Conservation (phyloP, 2,888 invertebrate species). For the Ornithoptera priamus region DNA sequence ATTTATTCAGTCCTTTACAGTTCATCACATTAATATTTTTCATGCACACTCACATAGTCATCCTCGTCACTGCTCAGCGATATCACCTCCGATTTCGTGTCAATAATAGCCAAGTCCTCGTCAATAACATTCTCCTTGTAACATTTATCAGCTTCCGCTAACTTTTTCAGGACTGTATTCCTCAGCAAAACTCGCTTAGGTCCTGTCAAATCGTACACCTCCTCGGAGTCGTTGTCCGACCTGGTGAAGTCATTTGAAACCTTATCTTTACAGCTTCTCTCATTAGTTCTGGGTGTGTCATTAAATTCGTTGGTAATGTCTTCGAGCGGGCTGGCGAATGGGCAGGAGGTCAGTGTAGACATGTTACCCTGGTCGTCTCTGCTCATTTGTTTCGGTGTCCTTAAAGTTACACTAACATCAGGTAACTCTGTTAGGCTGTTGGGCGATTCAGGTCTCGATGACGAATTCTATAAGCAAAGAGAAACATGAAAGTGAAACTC, state of each 20-base stretch:
- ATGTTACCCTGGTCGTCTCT: conserved; percentile 30
- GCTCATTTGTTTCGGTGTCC: conserved; percentile 35
- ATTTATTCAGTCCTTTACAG: no score
- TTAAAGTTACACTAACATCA: conserved; percentile 33
- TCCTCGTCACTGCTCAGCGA: conserved; percentile 74
- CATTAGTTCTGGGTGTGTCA: conserved; percentile 26
- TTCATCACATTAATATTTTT: no score
- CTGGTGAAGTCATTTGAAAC: neutral
- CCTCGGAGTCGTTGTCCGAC: conserved; percentile 25
- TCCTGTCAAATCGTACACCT: conserved; percentile 31
- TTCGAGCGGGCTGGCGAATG: conserved; percentile 57
- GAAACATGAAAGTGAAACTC: neutral
- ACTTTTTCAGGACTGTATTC: conserved; percentile 40
- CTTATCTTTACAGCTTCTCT: neutral
- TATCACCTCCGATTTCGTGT: conserved; percentile 61
- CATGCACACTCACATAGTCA: conserved; percentile 48
- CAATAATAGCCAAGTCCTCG: conserved; percentile 67
- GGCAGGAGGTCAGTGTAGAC: conserved; percentile 59
- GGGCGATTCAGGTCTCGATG: conserved; percentile 34
- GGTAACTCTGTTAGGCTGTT: conserved; percentile 42
- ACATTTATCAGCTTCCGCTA: conserved; percentile 31
- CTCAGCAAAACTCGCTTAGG: conserved; percentile 32
- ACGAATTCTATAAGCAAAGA: conserved; percentile 10
- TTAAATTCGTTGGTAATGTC: conserved; percentile 49
- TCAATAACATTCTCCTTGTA: conserved; percentile 46